Evolutionary conservation across 2,888 invertebrate species (phyloP), one percentile per base, ranked within the genome.

Genomic region (Athalia cordata): DNA sequence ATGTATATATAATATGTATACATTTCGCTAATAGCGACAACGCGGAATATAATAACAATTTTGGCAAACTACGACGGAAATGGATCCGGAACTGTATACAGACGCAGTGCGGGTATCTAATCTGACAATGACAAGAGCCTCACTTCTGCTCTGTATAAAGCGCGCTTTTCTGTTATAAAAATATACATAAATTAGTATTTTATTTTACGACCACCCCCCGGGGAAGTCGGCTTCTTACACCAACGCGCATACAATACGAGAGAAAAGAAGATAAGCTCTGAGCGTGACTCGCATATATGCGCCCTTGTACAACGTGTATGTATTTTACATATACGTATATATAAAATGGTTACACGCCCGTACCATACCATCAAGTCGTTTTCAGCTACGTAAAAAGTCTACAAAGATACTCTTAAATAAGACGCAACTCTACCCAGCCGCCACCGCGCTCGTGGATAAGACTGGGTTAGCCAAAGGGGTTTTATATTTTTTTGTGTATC

Each of bases 101-200:
- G 29, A 29, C 29, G 29, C 29, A 29, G 29, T 29, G 29, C 29
- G 29, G 29, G 29, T 29, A 29, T 29, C 29, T 52, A 9, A 52
- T 11, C 8, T 3, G 52, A 9, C 52, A 11, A 11, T 52, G 7
- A 52, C 7, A 52, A 52, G 7, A 52, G 52, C 8, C 1, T 52
- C 11, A 9, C 8, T 52, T 52, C 3, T 52, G 11, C 52, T 9
- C 7, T 9, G 11, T 52, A 52, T 52, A 1, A 29, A 29, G 29
- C 29, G 29, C 29, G 29, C 29, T 52, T 61, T 61, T n/a, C 5
- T 4, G 13, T 11, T 13, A 4, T 61, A 72, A 72, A 29, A 29
- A 29, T 29, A 72, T 57, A 72, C 72, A 72, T 61, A 61, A 59
- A 72, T 72, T 61, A 61, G 72, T 72, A 61, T 72, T 72, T 57